Base-by-base conservation (phyloP, 2,113 vertebrate genomes). In the Cyanoderma ruficeps region DNA sequence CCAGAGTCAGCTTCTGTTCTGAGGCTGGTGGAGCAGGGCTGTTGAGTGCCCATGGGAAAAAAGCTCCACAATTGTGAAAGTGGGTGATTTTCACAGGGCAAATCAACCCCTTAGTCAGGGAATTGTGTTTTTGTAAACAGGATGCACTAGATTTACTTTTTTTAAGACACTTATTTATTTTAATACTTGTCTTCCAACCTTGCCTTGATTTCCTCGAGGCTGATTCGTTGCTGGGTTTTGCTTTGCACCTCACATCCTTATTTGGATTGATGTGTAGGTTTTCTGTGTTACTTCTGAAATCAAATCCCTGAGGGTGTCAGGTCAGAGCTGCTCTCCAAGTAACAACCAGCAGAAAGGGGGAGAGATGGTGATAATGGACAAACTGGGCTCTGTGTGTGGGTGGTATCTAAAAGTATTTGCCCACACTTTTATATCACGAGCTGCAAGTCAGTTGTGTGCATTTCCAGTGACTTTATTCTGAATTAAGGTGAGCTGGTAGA, bases 351-450 rank as follows among this genome's bases (percentile, higher is more conserved):
- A 33, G 28, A 35, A 16, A 22, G 56, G 30, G 12, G 31, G 28
- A 61, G 50, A 7, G 17, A 11, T 41, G 35, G 1, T 37, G 50
- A 4, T 24, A 6, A 35, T 13, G 49, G 57, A 39, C 4, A 65
- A 68, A 37, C 21, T 10, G 63, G 35, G 11, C 2, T 87, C 39
- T 61, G 15, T n/a, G 47, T 9, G 6, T 6, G 12, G 6, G 64
- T 74, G 50, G 14, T 25, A 7, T 55, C 49, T 13, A 31, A 59
- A 28, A 56, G 44, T 27, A 10, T 83, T 68, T 83, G 31, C 13
- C 63, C 64, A 49, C 24, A 5, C 37, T 65, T 41, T 3, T 9
- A 0, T 55, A 7, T 46, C 14, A 4, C 1, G 4, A 79, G 11
- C 27, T 65, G 63, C 42, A n/a, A 49, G 67, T 42, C 37, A 49